Evolutionary conservation across 1,140 invertebrate species (phyloP), one percentile per base, ranked within the genome.

Genomic region (Micrasema longulum): DNA sequence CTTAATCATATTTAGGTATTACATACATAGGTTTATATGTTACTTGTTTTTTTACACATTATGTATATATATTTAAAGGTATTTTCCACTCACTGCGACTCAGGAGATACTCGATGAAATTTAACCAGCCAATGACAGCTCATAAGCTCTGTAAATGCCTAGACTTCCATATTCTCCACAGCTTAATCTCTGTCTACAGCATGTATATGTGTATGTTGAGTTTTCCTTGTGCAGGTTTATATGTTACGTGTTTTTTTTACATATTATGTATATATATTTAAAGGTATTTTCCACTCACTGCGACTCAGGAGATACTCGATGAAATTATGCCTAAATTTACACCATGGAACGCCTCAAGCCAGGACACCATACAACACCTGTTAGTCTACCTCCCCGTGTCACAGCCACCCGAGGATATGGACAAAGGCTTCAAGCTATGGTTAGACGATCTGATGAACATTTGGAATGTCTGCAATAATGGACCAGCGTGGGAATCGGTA

Each of bases 221-320:
- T n/a, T n/a, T n/a, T n/a, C n/a, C n/a, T n/a, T n/a, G n/a, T n/a
- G n/a, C n/a, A n/a, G n/a, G n/a, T n/a, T n/a, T n/a, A n/a, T n/a
- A n/a, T n/a, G n/a, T n/a, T n/a, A n/a, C n/a, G n/a, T 0, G 20
- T 35, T 36, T 1, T 14, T 14, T 6, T 60, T 23, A 55, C 23
- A 4, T 11, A 55, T 23, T 20, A 20, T 57, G 9, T 16, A 35
- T 43, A 14, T n/a, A n/a, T n/a, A n/a, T 12, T 66, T 60, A 2
- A 78, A 93, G 90, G 38, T 96, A 94, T 81, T 96, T 96, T 78
- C 86, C 90, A 4, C 77, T 88, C 16, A 81, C 83, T 16, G 90
- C 95, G 1, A 97, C 95, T 0, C 88, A 91, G 82, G 96, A 98
- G 84, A 96, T 98, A 77, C 80, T 98, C 64, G 93, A 93, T 73